Conservation (phyloP, 2,888 invertebrate genomes). For the Branchellion lobata region DNA sequence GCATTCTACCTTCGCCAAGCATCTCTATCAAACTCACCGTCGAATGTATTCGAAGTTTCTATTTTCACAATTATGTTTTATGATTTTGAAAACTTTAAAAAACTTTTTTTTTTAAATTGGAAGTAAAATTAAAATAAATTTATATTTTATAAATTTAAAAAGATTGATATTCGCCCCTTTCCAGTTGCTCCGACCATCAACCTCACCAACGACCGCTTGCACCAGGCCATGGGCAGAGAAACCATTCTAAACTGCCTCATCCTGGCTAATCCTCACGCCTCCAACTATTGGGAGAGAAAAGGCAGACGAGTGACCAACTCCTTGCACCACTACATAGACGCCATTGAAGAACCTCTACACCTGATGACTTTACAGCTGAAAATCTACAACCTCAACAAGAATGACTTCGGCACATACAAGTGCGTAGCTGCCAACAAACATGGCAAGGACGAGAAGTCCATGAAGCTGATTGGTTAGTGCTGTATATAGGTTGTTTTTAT, state of each 20-base stretch:
- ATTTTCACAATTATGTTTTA: too few species aligned
- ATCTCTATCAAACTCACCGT: neutral
- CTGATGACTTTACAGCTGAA: conserved; percentile 50
- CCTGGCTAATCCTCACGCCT: conserved; percentile 57
- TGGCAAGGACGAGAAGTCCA: conserved; percentile 48
- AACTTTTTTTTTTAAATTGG: neutral
- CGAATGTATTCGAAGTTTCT: too few species aligned
- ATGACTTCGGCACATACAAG: conserved; percentile 52
- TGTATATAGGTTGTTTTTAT: too few species aligned
- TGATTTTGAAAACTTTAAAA: neutral
- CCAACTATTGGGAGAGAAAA: conserved; percentile 55
- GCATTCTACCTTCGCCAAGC: conserved; percentile 58
- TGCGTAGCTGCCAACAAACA: conserved; percentile 51
- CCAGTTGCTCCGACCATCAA: conserved; percentile 58
- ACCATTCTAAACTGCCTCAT: conserved; percentile 60
- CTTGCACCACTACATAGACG: conserved; percentile 47
- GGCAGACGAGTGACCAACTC: conserved; percentile 43
- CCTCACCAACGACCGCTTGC: conserved; percentile 56
- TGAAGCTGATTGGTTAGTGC: conserved; percentile 45
- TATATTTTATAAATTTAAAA: too few species aligned
- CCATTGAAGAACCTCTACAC: conserved; percentile 50
- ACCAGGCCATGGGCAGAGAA: conserved; percentile 56
- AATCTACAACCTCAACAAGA: conserved; percentile 46
- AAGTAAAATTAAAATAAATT: neutral
- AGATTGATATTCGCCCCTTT: neutral